Evolutionary conservation across 1,140 invertebrate species (phyloP), one percentile per base, ranked within the genome.

Genomic region (Holotrichia oblita): DNA sequence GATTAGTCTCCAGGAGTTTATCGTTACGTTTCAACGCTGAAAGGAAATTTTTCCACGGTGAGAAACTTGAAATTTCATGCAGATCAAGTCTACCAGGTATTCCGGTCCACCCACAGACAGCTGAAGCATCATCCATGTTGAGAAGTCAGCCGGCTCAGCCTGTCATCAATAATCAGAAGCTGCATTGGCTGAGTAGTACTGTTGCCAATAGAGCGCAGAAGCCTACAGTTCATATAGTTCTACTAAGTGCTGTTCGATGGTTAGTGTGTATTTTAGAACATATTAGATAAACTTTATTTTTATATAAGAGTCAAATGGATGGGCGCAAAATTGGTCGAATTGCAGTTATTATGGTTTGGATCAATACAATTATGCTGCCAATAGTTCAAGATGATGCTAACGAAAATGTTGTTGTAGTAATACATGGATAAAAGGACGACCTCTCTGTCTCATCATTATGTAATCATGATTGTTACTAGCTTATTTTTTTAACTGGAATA

Each of bases 1-100:
- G 82, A 41, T 78, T 83, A 64, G 77, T 81, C 10, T 81, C 80
- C 22, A 78, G 82, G 40, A 79, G 80, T 14, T 61, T 82, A 42
- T 78, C 78, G 40, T 41, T 83, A 14, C 76, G 80, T n/a, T 79
- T 82, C 42, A 41, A 73, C 55, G 81, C 78, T 22, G 82, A 83
- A 72, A 61, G 76, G 20, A 81, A 81, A 76, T 69, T 77, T 64
- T 79, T 79, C 44, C 74, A 24, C 22, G 73, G 44, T 69, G 81
- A 77, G 27, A 73, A 73, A 55, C 77, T 83, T 6, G 82, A 83
- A 73, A 73, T 83, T 14, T 77, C 76, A 22, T 83, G 82, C 78
- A 77, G 78, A 64, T 81, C 82, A 48, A 78, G 80, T 40, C 73
- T 81, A 73, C 82, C 82, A 22, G 82, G 82, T 41, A 79, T 83